Evolutionary conservation across 2,113 vertebrate species (phyloP), one percentile per base, ranked within the genome.

Genomic region (Gopherus evgoodei): DNA sequence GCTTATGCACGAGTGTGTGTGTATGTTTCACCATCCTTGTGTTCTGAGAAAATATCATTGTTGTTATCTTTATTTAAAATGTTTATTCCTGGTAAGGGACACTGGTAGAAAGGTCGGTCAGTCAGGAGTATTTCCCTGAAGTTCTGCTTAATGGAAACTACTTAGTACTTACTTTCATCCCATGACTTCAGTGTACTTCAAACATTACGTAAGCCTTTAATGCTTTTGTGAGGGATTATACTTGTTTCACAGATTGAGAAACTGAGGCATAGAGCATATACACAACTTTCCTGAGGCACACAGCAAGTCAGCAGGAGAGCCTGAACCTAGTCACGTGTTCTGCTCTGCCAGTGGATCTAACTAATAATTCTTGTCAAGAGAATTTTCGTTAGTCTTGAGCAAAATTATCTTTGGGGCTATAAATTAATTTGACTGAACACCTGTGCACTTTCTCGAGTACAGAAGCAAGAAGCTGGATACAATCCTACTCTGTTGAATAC

Each of bases 71-170:
- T 69, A n/a, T 35, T 69, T n/a, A 19, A 19, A 35, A 50, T 69
- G 31, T 7, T 54, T 76, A 24, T 16, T 81, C 59, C 57, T 88
- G 50, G 7, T 62, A 13, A 56, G 49, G 57, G 79, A 72, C n/a
- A 5, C 35, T 31, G 54, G 29, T 12, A 80, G 52, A 92, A 35
- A 84, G 42, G 57, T 75, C 80, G 50, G 31, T 75, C 49, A 49
- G 17, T 3, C 6, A 84, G 81, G 84, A 50, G 0, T 24, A 42
- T 56, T 42, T 31, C 54, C 25, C 11, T 57, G 22, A 79, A 0
- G 5, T 72, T 42, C 38, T 59, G 56, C 50, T 69, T 69, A 69
- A 91, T 29, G 62, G 57, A 59, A 57, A 59, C 54, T 11, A 42
- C 38, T 44, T 57, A 57, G n/a, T 56, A 57, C n/a, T 83, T 83